Evolutionary conservation across 2,888 invertebrate genomes (phyloP).

Genomic region (Drosophila glabriapex): DNA sequence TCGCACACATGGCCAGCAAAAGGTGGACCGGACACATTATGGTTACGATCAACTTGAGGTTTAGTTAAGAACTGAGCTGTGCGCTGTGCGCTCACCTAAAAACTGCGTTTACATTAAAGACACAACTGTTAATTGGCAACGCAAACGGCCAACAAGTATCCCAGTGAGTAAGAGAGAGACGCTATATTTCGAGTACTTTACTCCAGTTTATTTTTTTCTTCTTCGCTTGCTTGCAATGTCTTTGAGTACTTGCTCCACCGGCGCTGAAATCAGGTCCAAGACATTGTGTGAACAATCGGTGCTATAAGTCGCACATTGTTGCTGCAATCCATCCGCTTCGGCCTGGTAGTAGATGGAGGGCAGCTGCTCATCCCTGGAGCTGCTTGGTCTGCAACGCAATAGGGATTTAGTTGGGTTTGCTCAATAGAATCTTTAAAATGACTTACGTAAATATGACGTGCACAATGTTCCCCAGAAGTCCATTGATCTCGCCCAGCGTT

Average conservation of each 20-base stretch:
- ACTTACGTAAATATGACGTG: conserved; percentile 90
- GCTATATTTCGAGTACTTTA: conserved; percentile 16
- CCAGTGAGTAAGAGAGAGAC: conserved; percentile 17
- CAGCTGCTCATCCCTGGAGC: conserved; percentile 77
- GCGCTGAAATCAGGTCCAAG: conserved; percentile 79
- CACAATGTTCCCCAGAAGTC: conserved; percentile 88
- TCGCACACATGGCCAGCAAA: conserved; percentile 16
- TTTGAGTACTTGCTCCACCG: conserved; percentile 76
- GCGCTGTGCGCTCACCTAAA: conserved; percentile 4
- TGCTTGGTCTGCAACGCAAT: conserved; percentile 71
- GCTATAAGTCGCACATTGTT: conserved; percentile 62
- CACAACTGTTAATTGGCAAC: conserved; percentile 49
- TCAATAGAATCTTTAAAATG: neutral
- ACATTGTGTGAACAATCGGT: conserved; percentile 71
- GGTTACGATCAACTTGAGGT: conserved; percentile 26
- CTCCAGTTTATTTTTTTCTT: conserved; percentile 59
- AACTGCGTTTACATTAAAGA: conserved; percentile 42
- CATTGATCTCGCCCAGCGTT: conserved; percentile 86
- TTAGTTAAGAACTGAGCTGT: conserved; percentile 42
- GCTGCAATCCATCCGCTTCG: conserved; percentile 75
- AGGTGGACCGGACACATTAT: conserved; percentile 36
- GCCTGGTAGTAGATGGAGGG: conserved; percentile 79
- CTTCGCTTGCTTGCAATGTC: conserved; percentile 42
- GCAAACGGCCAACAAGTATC: conserved; percentile 33
- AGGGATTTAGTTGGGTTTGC: neutral